Conservation (phyloP, 64 coral and sea anemone species). For the Montipora capricornis region DNA sequence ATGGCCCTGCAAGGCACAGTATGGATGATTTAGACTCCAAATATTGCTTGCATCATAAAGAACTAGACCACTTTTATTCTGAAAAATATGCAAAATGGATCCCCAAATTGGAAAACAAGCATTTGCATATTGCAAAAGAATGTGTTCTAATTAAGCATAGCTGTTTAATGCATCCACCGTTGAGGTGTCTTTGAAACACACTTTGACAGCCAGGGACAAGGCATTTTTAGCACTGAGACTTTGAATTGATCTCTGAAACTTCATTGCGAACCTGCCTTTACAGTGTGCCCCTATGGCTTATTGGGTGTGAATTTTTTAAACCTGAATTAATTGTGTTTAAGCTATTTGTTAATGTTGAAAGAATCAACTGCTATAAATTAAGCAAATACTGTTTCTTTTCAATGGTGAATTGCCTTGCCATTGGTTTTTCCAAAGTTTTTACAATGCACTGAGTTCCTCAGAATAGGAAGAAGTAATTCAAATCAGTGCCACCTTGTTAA, state of each 20-base stretch:
- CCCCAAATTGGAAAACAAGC: conserved; percentile 60
- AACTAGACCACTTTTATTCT: conserved; percentile 21
- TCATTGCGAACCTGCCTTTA: too few species aligned
- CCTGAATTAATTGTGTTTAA: too few species aligned
- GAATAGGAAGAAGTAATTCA: too few species aligned
- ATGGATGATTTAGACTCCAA: background rate
- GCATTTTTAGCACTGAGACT: conserved; percentile 10
- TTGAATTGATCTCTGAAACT: background rate
- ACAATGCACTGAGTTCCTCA: too few species aligned
- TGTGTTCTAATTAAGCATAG: background rate
- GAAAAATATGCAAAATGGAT: conserved; percentile 20
- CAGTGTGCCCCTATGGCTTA: too few species aligned
- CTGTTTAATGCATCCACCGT: background rate
- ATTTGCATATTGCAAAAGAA: background rate
- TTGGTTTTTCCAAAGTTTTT: too few species aligned
- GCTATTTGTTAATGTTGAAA: too few species aligned
- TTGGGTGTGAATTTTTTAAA: too few species aligned
- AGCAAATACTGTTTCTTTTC: too few species aligned
- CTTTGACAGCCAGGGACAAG: background rate
- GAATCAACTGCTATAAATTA: too few species aligned
- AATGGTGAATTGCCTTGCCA: too few species aligned
- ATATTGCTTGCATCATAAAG: conserved; percentile 35
- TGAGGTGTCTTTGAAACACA: background rate
- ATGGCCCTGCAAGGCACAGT: background rate
- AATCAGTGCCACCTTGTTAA: too few species aligned